Evolutionary conservation across 2,113 vertebrate genomes (phyloP), one percentile per base, ranked within the genome.

Genomic region (Paradisaea rubra): DNA sequence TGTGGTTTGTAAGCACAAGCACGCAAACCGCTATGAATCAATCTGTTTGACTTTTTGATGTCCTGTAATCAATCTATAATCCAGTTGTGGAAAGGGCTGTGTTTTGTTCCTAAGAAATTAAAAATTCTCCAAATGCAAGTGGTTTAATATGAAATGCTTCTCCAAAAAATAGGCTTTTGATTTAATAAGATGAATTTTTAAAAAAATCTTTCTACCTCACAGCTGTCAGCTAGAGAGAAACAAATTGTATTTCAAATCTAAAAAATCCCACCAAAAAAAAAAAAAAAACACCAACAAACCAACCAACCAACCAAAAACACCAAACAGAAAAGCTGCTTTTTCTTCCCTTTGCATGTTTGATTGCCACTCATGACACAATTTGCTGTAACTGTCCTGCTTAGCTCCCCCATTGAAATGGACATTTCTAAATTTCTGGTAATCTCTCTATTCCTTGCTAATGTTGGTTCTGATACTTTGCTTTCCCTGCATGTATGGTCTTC

Each of bases 91-190:
- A 81, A 91, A 78, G 16, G 49, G 74, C 11, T 81, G 25, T 72
- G 41, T 74, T 95, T 81, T 88, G n/a, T 91, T 83, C 56, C 86
- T 63, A 74, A 35, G 56, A 90, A 82, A 91, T 57, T 60, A 84
- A 94, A 95, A 95, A 81, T 86, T 91, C 80, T 93, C 49, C 24
- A 50, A 81, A 28, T 52, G 27, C 35, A 90, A 86, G 60, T 86
- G 35, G 60, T 77, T 91, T 87, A 47, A 63, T 79, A 80, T 49
- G 63, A 89, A 86, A 73, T 56, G 31, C 8, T 78, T 68, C 71
- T 90, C 31, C 10, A 86, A 85, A 92, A 96, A 88, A 56, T 49
- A 94, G 68, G 63, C 42, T 83, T 92, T 63, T 89, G 73, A 95
- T 93, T 95, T 77, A 88, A 86, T 86, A 86, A 81, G 6, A 47